Evolutionary conservation across 2,797 vertebrate genomes (phyloP).

Genomic region (Valencia hispanica): DNA sequence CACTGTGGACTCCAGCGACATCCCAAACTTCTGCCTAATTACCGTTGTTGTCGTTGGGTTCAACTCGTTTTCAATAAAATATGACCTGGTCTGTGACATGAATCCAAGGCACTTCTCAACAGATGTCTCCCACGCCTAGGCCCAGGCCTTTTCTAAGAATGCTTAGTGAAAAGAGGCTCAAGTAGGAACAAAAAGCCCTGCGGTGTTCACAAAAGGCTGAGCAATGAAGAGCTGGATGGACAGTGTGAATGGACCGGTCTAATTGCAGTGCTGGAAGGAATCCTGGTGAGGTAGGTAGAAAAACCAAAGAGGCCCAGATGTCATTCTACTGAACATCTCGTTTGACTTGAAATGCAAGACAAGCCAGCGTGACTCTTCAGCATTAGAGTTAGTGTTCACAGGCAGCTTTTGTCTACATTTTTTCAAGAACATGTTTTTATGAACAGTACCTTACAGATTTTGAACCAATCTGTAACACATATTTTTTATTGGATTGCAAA

Average conservation of each 20-base stretch:
- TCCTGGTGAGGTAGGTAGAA: slow-evolving; percentile 67
- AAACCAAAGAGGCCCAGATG: slow-evolving; percentile 70
- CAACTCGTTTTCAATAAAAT: slow-evolving; percentile 60
- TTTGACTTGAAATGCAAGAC: slow-evolving; percentile 21
- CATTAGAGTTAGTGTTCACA: not conserved
- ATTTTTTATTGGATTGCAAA: not conserved
- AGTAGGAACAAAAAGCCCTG: slow-evolving; percentile 67
- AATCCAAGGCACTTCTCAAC: slow-evolving; percentile 71
- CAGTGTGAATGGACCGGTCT: slow-evolving; percentile 62
- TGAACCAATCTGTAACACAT: slow-evolving; percentile 2
- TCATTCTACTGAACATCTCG: slow-evolving; percentile 48
- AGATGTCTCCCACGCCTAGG: slow-evolving; percentile 69
- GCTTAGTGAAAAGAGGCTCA: slow-evolving; percentile 56
- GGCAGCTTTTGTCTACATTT: not conserved
- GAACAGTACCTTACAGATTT: not conserved
- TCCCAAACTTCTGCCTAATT: slow-evolving; percentile 66
- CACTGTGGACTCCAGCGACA: slow-evolving; percentile 38
- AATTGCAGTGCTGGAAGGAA: slow-evolving; percentile 66
- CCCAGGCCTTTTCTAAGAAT: slow-evolving; percentile 66
- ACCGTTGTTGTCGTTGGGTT: slow-evolving; percentile 65
- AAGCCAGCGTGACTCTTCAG: slow-evolving; percentile 5
- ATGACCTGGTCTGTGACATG: slow-evolving; percentile 59
- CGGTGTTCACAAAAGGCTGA: slow-evolving; percentile 59
- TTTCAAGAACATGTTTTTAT: not conserved
- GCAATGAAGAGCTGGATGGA: slow-evolving; percentile 48